phyloP scores from a whole-genome alignment of 2,888 invertebrate genomes.

The Aporophyla lueneburgensis region DNA sequence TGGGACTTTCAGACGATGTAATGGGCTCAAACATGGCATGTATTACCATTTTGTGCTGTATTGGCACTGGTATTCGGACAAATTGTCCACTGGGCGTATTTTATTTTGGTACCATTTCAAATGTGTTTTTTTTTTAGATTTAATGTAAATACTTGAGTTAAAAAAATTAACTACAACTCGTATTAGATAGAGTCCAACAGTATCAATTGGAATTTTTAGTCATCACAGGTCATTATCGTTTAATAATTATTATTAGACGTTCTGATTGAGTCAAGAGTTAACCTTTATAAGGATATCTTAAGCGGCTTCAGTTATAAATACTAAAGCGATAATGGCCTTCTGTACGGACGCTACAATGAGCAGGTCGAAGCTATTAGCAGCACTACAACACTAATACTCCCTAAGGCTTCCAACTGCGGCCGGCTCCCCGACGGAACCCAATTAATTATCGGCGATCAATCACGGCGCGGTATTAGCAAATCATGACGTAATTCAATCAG shows the following conservation, averaged over 20 bases:
- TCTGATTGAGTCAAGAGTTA: neutral
- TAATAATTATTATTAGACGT: neutral
- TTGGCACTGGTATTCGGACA: neutral
- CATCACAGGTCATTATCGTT: neutral
- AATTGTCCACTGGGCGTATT: neutral
- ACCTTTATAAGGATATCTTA: neutral
- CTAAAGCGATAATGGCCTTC: neutral
- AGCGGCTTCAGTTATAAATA: neutral
- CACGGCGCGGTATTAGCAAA: constrained; percentile 57
- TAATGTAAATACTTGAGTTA: neutral
- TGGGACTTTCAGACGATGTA: constrained; percentile 7
- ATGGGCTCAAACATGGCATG: constrained; percentile 10
- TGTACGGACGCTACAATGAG: constrained; percentile 13
- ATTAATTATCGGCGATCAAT: constrained; percentile 61
- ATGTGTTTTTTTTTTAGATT: neutral
- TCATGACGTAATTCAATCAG: constrained; percentile 64
- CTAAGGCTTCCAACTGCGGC: constrained; percentile 22
- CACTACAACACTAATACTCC: constrained; percentile 14
- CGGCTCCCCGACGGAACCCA: constrained; percentile 20
- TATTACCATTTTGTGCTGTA: constrained; percentile 9
- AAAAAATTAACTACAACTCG: neutral
- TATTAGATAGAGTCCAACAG: neutral
- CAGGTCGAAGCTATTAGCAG: constrained; percentile 19
- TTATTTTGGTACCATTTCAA: neutral
- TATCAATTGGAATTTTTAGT: neutral